These are phyloP conservation scores for Druon quercuslanigerum DNA, from an alignment of 1,140 invertebrate genomes.

Conservation along the genomic window DNA sequence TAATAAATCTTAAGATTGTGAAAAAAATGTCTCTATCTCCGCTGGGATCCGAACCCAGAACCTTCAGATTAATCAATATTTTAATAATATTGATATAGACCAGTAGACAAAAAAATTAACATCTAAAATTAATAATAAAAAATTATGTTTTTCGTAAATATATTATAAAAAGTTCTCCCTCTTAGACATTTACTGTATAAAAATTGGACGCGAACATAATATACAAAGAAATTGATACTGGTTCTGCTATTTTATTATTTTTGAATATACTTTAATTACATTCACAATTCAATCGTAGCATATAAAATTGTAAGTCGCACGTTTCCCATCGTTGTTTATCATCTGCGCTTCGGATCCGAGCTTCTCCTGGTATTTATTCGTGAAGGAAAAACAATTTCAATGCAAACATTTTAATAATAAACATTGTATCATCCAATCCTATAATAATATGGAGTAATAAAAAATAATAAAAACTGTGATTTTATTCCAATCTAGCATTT, in stretches of 20 bases:
- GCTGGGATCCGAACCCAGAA: no score
- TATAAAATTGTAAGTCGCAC: constrained; percentile 74
- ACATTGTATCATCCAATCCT: no score
- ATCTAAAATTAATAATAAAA: no score
- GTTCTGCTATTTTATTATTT: constrained; percentile 19
- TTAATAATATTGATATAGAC: no score
- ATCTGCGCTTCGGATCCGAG: constrained; percentile 78
- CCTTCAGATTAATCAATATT: no score
- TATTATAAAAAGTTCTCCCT: neutral
- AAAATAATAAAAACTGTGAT: no score
- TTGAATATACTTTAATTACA: constrained; percentile 70
- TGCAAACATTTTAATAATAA: neutral
- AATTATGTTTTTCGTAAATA: constrained; percentile 23
- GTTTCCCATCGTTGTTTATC: constrained; percentile 68
- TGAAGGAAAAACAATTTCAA: constrained; percentile 69
- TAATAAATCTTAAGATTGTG: no score
- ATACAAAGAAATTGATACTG: constrained; percentile 41
- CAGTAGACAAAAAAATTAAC: no score
- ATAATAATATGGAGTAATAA: no score
- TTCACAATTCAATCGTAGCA: constrained; percentile 73
- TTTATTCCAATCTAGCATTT: no score
- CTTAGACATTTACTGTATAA: constrained; percentile 67
- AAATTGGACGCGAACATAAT: constrained; percentile 69
- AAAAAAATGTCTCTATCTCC: no score
- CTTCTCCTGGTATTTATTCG: constrained; percentile 74